phyloP scores from a whole-genome alignment of 2,797 vertebrate species.

The Huso huso region DNA sequence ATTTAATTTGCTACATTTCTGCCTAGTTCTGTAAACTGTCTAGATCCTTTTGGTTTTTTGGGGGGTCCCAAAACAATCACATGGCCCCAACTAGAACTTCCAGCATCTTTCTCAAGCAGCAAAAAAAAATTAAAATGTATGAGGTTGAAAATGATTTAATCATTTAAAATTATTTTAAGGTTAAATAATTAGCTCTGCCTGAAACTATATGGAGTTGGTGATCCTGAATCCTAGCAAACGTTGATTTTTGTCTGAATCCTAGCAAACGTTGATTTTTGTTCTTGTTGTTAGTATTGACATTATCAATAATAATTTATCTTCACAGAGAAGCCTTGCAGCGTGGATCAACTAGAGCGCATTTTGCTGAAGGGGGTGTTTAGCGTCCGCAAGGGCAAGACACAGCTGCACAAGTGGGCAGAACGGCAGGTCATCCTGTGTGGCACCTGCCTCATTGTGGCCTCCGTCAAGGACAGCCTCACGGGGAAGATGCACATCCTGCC shows the following conservation, averaged over 20 bases:
- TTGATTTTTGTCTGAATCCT: not conserved
- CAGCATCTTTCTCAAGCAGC: no score
- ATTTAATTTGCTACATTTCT: no score
- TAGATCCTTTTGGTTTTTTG: no score
- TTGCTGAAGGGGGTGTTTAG: slow-evolving; percentile 83
- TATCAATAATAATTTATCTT: not conserved
- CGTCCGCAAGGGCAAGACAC: slow-evolving; percentile 90
- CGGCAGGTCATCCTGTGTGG: slow-evolving; percentile 89
- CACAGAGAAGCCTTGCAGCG: slow-evolving; percentile 77
- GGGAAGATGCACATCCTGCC: slow-evolving; percentile 96
- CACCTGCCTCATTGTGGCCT: slow-evolving; percentile 90
- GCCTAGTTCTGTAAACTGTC: no score
- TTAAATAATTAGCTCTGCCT: no score
- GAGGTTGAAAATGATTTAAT: no score
- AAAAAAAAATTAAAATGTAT: no score
- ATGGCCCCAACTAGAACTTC: no score
- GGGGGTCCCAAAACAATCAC: no score
- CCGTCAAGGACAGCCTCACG: slow-evolving; percentile 87
- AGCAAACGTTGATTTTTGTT: not conserved
- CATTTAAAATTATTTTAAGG: no score
- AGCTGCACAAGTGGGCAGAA: slow-evolving; percentile 96
- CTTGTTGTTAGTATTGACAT: not conserved
- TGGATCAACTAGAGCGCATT: slow-evolving; percentile 83
- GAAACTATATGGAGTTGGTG: no score
- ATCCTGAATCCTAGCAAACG: not conserved